phyloP scores from a whole-genome alignment of 2,797 vertebrate genomes.

The Simalia tracyae region DNA sequence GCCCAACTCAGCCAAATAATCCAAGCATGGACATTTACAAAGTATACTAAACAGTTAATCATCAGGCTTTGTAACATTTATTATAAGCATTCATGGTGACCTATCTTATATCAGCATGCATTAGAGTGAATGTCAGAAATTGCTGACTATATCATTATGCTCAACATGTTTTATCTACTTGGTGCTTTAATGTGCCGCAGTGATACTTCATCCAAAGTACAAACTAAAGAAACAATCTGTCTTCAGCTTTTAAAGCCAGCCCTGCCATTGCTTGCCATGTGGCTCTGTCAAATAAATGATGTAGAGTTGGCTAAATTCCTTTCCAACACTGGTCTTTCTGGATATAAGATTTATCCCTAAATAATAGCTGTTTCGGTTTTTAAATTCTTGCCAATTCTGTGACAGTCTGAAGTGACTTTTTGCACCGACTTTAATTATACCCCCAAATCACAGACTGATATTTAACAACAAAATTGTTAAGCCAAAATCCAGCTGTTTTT shows the following conservation, averaged over 20 bases:
- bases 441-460: not conserved
- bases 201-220: constrained; percentile 26
- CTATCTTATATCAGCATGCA: constrained; percentile 8
- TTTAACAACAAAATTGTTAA: constrained; percentile 29
- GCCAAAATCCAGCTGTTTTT: constrained; percentile 6
- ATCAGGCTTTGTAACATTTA: not conserved
- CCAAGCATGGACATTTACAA: not conserved
- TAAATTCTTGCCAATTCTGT: not conserved
- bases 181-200: constrained; percentile 1
- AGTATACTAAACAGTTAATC: not conserved
- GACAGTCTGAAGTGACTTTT: constrained; percentile 6
- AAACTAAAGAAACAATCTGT: constrained; percentile 38
- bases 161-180: constrained; percentile 21
- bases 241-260: constrained; percentile 25
- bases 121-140: constrained; percentile 11
- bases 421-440: not conserved
- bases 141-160: constrained; percentile 25
- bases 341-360: constrained; percentile 28
- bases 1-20: not conserved
- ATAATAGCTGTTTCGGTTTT: constrained; percentile 12
- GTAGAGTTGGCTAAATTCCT: constrained; percentile 37
- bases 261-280: constrained; percentile 23
- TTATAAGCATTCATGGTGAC: constrained; percentile 9
- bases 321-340: constrained; percentile 20
- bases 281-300: constrained; percentile 37